Evolutionary conservation across 2,113 vertebrate species (phyloP).

Genomic region (Naja naja): DNA sequence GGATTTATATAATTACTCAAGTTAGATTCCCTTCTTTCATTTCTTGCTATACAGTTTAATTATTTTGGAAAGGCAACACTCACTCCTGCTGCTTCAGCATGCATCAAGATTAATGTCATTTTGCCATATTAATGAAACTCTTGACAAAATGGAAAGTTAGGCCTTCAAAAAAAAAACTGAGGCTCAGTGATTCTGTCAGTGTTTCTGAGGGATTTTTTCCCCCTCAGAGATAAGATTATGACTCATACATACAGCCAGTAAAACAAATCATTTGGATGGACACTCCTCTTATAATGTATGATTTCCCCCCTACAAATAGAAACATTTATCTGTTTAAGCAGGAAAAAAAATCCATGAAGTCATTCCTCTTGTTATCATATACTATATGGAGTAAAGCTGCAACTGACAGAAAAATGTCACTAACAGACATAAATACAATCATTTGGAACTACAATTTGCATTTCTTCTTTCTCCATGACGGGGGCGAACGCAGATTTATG

Average conservation of each 20-base stretch:
- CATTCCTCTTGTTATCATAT: background rate
- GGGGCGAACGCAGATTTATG: background rate
- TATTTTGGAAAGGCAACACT: background rate
- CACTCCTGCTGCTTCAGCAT: background rate
- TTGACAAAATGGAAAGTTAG: background rate
- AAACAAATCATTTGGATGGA: background rate
- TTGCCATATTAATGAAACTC: background rate
- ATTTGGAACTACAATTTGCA: constrained; percentile 1
- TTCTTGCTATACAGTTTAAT: background rate
- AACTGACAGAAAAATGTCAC: background rate
- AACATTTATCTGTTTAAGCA: background rate
- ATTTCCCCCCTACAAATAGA: background rate
- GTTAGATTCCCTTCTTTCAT: background rate
- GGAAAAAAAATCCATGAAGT: background rate
- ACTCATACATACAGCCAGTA: background rate
- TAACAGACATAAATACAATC: background rate
- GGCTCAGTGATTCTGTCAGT: background rate
- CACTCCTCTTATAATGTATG: background rate
- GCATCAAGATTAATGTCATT: constrained; percentile 20
- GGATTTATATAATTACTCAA: constrained; percentile 9
- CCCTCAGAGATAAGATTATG: background rate
- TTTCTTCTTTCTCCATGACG: background rate
- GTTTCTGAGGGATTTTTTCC: background rate
- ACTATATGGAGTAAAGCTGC: background rate
- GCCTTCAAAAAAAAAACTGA: background rate